A percentile compares a stretch with the other conserved stretches of the same genome.
These are phyloP conservation scores for Hartigia nigra DNA, from an alignment of 2,888 invertebrate species.

Conservation along the genomic window DNA sequence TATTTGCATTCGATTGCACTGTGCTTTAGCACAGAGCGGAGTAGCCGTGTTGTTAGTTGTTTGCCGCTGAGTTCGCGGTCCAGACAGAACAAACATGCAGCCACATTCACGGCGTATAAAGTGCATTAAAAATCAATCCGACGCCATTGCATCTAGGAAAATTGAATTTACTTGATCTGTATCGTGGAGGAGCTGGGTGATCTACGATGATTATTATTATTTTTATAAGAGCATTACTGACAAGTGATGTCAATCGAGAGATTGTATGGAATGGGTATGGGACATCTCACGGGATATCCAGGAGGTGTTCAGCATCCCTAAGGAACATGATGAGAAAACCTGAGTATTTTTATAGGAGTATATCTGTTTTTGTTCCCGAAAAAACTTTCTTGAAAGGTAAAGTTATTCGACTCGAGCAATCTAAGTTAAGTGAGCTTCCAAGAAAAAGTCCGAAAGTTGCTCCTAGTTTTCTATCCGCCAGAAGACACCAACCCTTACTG, in stretches of 20 bases:
- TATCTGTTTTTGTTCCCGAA: slow-evolving; percentile 22
- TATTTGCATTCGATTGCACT: background rate
- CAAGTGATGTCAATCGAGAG: background rate
- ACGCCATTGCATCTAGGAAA: slow-evolving; percentile 23
- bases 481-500: background rate
- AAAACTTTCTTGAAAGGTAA: slow-evolving; percentile 61
- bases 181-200: background rate
- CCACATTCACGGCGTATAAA: slow-evolving; percentile 22
- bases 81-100: slow-evolving; percentile 50
- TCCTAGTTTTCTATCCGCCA: background rate
- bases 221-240: background rate
- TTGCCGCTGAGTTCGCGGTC: slow-evolving; percentile 38
- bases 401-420: slow-evolving; percentile 64
- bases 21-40: background rate
- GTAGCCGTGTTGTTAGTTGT: slow-evolving; percentile 28
- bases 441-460: slow-evolving; percentile 59
- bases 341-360: background rate
- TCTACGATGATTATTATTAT: background rate
- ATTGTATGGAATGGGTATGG: background rate
- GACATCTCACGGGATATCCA: background rate
- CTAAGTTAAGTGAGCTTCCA: slow-evolving; percentile 66
- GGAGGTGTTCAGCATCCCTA: background rate
- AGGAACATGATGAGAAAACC: background rate
- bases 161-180: background rate
- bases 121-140: slow-evolving; percentile 58